phyloP scores from a whole-genome alignment of 2,888 invertebrate genomes.

The Heteromyza rotundicornis region DNA sequence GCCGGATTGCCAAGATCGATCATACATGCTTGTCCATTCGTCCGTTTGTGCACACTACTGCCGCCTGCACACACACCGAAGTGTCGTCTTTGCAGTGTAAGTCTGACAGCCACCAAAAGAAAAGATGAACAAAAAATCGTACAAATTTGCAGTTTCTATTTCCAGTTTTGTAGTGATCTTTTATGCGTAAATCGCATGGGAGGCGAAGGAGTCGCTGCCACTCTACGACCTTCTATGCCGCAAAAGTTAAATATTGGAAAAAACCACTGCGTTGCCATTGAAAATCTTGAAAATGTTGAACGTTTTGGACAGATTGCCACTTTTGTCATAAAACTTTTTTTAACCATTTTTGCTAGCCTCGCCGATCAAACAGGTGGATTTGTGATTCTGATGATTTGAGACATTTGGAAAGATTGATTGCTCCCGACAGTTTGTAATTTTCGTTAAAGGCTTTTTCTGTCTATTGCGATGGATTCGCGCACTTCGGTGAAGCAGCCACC shows the following conservation, averaged over 20 bases:
- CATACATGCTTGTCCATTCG: constrained; percentile 55
- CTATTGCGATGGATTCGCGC: no score
- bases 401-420: constrained; percentile 52
- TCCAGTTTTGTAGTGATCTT: background rate
- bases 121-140: background rate
- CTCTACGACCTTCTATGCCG: constrained; percentile 47
- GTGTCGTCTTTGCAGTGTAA: constrained; percentile 45
- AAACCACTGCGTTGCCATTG: constrained; percentile 47
- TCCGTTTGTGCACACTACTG: no score
- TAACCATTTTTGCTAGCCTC: constrained; percentile 4
- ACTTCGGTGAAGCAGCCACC: no score
- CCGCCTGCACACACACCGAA: no score
- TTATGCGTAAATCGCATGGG: constrained; percentile 16
- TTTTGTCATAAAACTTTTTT: constrained; percentile 44
- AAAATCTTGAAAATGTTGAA: constrained; percentile 52
- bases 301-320: constrained; percentile 55
- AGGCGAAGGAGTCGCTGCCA: constrained; percentile 26
- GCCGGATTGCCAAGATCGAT: constrained; percentile 45
- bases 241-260: no score
- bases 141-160: constrained; percentile 1
- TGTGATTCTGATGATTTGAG: constrained; percentile 19
- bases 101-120: background rate
- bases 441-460: no score
- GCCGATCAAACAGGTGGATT: constrained; percentile 22
- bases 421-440: constrained; percentile 48